Conservation (phyloP, 1,140 invertebrate species). For the Papilio polyxenes region DNA sequence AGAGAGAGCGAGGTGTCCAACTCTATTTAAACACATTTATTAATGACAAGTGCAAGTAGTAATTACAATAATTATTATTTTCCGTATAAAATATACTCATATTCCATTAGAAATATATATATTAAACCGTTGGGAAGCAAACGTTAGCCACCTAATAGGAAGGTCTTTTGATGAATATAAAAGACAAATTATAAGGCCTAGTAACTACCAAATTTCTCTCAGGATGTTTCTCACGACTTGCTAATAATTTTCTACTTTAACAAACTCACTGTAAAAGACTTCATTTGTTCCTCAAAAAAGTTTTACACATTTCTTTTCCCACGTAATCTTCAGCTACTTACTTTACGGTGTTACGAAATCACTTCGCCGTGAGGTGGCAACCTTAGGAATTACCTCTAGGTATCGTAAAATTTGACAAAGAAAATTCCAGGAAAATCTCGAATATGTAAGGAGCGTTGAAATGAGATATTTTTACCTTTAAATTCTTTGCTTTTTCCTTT, state of each 20-base stretch:
- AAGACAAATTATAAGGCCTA: not conserved
- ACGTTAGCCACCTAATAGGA: not conserved
- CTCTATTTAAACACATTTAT: not conserved
- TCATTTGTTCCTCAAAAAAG: slow-evolving; percentile 2
- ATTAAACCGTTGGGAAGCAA: not conserved
- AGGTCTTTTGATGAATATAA: not conserved
- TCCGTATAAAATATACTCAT: not conserved
- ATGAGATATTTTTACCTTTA: not conserved
- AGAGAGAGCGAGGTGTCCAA: not conserved
- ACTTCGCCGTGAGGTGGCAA: slow-evolving; percentile 19
- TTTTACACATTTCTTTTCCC: slow-evolving; percentile 25
- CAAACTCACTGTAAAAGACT: slow-evolving; percentile 1
- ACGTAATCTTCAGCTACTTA: slow-evolving; percentile 17
- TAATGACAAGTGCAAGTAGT: not conserved
- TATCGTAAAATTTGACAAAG: slow-evolving; percentile 18
- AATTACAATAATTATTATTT: too few relatives aligned
- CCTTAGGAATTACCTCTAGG: slow-evolving; percentile 19
- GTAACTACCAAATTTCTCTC: not conserved
- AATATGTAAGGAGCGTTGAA: not conserved
- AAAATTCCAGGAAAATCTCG: slow-evolving; percentile 7
- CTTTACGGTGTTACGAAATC: slow-evolving; percentile 13
- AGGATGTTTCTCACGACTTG: not conserved
- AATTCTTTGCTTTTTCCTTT: not conserved
- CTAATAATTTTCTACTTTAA: slow-evolving; percentile 17
- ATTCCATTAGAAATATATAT: not conserved